Conservation (phyloP, 2,113 vertebrate genomes). For the Naja naja region DNA sequence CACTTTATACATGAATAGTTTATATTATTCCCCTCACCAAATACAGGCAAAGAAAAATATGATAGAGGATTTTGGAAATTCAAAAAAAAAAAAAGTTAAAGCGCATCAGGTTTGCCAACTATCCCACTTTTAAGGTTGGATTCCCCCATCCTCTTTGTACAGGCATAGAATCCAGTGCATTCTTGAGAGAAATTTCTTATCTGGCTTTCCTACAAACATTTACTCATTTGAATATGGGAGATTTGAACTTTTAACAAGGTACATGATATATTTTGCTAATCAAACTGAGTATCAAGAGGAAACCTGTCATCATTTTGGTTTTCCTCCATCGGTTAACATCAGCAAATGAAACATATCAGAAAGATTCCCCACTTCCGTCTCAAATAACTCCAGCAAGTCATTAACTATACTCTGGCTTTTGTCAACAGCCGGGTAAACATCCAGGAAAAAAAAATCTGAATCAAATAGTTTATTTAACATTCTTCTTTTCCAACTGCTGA, state of each 20-base stretch:
- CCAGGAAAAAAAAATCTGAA: conserved; percentile 75
- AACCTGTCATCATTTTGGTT: conserved; percentile 73
- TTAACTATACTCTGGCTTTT: conserved; percentile 79
- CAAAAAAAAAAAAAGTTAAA: neutral
- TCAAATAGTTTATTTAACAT: conserved; percentile 80
- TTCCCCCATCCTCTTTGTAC: neutral
- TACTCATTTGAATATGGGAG: conserved; percentile 69
- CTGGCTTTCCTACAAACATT: conserved; percentile 70
- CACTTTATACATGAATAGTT: neutral
- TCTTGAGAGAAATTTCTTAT: conserved; percentile 68
- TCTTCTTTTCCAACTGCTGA: conserved; percentile 79
- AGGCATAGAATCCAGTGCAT: conserved; percentile 31
- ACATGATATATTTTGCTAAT: conserved; percentile 74
- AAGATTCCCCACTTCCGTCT: conserved; percentile 71
- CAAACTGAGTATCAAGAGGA: conserved; percentile 75
- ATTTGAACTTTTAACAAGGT: conserved; percentile 70
- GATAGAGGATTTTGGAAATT: neutral
- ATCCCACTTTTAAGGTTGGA: neutral
- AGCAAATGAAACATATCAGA: conserved; percentile 62
- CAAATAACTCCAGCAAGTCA: conserved; percentile 71
- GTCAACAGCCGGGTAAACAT: conserved; percentile 79
- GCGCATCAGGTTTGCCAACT: neutral
- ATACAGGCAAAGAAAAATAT: neutral
- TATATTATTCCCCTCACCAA: neutral
- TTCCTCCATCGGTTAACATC: conserved; percentile 64